Conservation (phyloP, 1,140 invertebrate species). For the Sycophaga agraensis region DNA sequence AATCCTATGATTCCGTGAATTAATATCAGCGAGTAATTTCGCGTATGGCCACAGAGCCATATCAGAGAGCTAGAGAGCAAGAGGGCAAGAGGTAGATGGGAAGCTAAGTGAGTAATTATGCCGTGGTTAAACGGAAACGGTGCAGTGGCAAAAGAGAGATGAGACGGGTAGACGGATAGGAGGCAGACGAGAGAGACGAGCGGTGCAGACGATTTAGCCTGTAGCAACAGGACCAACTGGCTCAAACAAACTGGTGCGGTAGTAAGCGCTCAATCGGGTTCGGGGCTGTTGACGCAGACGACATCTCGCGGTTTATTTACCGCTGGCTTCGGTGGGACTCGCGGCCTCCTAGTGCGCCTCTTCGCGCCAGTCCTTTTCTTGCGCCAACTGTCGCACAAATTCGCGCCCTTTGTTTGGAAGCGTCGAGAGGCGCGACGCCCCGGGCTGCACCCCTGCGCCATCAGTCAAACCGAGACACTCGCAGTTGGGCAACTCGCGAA, state of each 20-base stretch:
- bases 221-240: too few species aligned
- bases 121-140: background rate
- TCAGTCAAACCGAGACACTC: conserved; percentile 37
- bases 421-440: too few species aligned
- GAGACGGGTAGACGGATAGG: background rate
- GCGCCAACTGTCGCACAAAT: background rate
- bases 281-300: conserved; percentile 32
- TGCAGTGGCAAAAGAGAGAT: background rate
- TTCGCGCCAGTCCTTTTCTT: too few species aligned
- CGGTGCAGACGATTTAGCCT: too few species aligned
- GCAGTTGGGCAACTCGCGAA: conserved; percentile 28
- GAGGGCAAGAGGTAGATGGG: too few species aligned
- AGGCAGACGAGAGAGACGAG: background rate
- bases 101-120: conserved; percentile 8
- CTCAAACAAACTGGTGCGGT: too few species aligned
- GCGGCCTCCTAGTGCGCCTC: too few species aligned
- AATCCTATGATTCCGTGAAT: conserved; percentile 14
- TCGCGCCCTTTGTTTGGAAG: background rate
- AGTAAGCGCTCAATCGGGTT: conserved; percentile 38
- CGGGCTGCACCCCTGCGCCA: conserved; percentile 33
- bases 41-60: conserved; percentile 8
- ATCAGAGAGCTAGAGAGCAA: background rate
- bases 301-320: conserved; percentile 34
- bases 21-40: conserved; percentile 20
- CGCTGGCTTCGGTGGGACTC: conserved; percentile 29